phyloP scores from a whole-genome alignment of 2,113 vertebrate genomes.

The Sclerurus mexicanus region DNA sequence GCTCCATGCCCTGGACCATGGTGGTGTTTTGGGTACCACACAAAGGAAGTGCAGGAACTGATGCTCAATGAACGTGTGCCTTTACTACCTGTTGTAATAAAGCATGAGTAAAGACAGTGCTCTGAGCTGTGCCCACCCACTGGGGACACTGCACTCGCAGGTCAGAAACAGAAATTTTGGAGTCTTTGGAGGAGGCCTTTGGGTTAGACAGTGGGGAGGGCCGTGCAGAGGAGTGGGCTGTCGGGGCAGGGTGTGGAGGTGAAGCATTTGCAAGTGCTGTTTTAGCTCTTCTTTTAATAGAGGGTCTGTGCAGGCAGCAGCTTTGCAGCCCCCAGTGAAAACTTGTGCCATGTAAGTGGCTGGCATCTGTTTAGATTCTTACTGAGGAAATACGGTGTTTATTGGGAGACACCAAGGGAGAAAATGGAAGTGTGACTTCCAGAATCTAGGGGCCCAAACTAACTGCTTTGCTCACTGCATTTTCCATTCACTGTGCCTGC shows the following conservation, averaged over 20 bases:
- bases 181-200: neutral
- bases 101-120: neutral
- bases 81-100: neutral
- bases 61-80: rapidly evolving
- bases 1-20: rapidly evolving
- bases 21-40: neutral
- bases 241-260: rapidly evolving
- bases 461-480: neutral
- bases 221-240: neutral
- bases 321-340: slow-evolving; percentile 27
- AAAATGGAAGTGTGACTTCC: neutral
- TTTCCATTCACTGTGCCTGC: neutral
- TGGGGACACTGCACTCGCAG: neutral
- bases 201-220: neutral
- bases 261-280: neutral
- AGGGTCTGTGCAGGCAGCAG: neutral
- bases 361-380: slow-evolving; percentile 17
- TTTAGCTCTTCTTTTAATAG: neutral
- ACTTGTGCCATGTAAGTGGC: slow-evolving; percentile 36
- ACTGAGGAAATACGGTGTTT: neutral
- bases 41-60: neutral
- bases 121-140: neutral
- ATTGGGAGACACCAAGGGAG: neutral
- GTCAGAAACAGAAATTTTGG: neutral
- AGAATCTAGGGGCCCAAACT: neutral